Percentiles rank a stretch among this genome's conserved stretches.
phyloP scores from a whole-genome alignment of 2,113 vertebrate species.

The Piliocolobus tephrosceles region DNA sequence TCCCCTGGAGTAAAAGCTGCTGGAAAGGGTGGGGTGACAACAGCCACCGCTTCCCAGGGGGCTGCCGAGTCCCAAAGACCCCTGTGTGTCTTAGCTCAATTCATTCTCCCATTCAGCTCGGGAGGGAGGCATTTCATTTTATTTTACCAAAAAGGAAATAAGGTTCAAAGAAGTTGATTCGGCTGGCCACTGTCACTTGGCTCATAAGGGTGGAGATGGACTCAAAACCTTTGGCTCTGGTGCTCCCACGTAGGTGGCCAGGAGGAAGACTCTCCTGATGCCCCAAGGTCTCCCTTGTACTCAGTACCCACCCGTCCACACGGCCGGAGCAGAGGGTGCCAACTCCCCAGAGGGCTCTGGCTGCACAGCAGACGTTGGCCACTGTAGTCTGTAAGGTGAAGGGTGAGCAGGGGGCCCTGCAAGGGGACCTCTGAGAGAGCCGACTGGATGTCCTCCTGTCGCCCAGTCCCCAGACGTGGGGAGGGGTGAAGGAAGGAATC shows the following conservation, averaged over 20 bases:
- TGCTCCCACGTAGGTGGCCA: neutral
- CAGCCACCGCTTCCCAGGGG: fast-evolving
- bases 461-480: neutral
- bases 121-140: neutral
- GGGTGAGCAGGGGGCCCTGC: neutral
- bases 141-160: neutral
- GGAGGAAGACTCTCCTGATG: too few species aligned
- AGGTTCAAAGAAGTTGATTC: neutral
- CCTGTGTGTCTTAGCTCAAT: neutral
- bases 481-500: neutral
- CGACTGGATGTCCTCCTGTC: neutral
- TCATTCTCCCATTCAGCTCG: neutral
- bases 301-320: neutral
- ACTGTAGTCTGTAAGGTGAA: neutral
- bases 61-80: neutral
- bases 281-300: fast-evolving
- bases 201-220: neutral
- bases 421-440: neutral
- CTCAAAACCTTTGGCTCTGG: neutral
- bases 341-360: neutral
- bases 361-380: neutral
- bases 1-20: neutral
- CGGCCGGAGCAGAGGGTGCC: neutral
- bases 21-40: neutral
- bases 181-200: neutral